A percentile compares a stretch with the other conserved stretches of the same genome.
These are phyloP conservation scores for Oxyura jamaicensis DNA, from an alignment of 2,113 vertebrate genomes.

Conservation along the genomic window DNA sequence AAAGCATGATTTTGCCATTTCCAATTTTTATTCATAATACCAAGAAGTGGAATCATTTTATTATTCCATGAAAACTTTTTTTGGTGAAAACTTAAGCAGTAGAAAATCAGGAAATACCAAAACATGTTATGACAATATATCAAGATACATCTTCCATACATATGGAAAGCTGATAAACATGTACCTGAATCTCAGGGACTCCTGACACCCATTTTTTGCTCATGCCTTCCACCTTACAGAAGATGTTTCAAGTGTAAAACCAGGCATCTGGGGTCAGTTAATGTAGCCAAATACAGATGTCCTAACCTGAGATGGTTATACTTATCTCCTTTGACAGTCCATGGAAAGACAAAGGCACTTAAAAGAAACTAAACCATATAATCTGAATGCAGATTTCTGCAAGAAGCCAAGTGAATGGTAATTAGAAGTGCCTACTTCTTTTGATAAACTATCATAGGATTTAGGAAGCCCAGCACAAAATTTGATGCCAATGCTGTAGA, in stretches of 20 bases:
- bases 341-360: not conserved
- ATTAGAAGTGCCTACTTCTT: not conserved
- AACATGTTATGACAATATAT: not conserved
- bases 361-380: not conserved
- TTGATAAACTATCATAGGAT: not conserved
- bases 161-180: not conserved
- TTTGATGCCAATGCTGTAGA: not conserved
- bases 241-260: not conserved
- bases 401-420: not conserved
- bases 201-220: not conserved
- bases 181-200: not conserved
- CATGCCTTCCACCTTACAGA: not conserved
- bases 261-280: not conserved
- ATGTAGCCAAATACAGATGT: not conserved
- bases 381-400: not conserved
- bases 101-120: not conserved
- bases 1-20: not conserved
- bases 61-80: not conserved
- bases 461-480: not conserved
- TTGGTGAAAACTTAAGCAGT: not conserved
- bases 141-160: not conserved
- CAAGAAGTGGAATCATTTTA: not conserved
- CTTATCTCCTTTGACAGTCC: not conserved
- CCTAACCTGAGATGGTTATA: not conserved
- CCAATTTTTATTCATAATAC: not conserved